Conservation (phyloP, 1,140 invertebrate species). For the honey bee (Apis mellifera) region DNA sequence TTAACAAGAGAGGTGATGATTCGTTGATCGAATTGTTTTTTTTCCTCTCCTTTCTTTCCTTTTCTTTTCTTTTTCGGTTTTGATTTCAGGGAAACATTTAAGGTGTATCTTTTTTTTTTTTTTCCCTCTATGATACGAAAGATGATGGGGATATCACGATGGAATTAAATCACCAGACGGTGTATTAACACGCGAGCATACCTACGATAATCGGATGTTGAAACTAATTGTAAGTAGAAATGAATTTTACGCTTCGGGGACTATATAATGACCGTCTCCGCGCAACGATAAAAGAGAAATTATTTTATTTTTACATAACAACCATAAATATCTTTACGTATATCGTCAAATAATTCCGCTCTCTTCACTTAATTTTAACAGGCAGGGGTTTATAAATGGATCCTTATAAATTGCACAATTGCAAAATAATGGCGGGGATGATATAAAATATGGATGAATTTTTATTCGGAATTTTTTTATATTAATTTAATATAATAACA, state of each 20-base stretch:
- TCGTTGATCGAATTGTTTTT: no score
- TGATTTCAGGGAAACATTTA: not conserved
- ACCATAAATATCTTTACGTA: no score
- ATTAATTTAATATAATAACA: no score
- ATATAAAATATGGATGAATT: no score
- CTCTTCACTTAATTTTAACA: no score
- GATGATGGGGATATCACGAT: not conserved
- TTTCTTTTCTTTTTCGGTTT: not conserved
- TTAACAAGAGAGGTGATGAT: no score
- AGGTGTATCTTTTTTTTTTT: not conserved
- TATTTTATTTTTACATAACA: not conserved
- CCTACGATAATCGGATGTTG: not conserved
- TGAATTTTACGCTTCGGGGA: conserved; percentile 14
- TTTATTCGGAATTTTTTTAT: no score
- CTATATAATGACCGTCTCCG: not conserved
- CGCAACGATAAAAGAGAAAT: not conserved
- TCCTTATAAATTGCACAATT: no score
- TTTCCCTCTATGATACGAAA: not conserved
- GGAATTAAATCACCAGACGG: conserved; percentile 4
- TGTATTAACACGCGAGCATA: not conserved
- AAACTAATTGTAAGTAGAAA: not conserved
- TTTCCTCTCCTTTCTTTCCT: no score
- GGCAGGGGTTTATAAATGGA: no score
- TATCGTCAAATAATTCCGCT: no score
- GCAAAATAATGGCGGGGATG: no score